Conservation (phyloP, 2,113 vertebrate genomes). For the Desmodus rotundus region DNA sequence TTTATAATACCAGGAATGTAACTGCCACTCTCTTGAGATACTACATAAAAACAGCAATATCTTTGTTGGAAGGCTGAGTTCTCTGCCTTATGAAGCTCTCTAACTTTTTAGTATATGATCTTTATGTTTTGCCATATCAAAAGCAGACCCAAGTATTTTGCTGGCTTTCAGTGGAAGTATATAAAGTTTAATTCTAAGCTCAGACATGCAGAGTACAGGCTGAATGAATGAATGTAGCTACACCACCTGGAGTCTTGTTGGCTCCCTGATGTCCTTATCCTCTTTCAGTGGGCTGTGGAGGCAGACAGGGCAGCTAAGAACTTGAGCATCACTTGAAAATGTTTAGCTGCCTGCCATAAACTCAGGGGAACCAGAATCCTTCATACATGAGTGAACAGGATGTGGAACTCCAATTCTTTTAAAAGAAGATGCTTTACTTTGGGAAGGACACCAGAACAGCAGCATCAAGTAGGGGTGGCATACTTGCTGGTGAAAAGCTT, state of each 20-base stretch:
- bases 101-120: not conserved
- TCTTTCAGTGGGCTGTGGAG: not conserved
- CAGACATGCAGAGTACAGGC: constrained; percentile 40
- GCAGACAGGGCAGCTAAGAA: constrained; percentile 29
- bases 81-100: not conserved
- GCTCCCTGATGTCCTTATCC: not conserved
- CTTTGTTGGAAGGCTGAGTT: constrained; percentile 9
- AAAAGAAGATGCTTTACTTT: constrained; percentile 7
- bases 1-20: constrained; percentile 29
- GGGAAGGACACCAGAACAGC: constrained; percentile 34
- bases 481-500: constrained; percentile 35
- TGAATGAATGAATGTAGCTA: constrained; percentile 23
- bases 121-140: constrained; percentile 35
- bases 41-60: not conserved
- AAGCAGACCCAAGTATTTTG: constrained; percentile 51
- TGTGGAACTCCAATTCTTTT: constrained; percentile 29
- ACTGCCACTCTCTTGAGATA: not conserved
- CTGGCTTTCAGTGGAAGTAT: constrained; percentile 37
- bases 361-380: not conserved
- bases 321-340: constrained; percentile 24
- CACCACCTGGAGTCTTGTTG: not conserved
- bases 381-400: not conserved
- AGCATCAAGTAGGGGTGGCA: not conserved
- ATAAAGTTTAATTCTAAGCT: constrained; percentile 40
- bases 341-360: constrained; percentile 38